Evolutionary conservation across 2,888 invertebrate genomes (phyloP).

Genomic region (Diarsia dahlii): DNA sequence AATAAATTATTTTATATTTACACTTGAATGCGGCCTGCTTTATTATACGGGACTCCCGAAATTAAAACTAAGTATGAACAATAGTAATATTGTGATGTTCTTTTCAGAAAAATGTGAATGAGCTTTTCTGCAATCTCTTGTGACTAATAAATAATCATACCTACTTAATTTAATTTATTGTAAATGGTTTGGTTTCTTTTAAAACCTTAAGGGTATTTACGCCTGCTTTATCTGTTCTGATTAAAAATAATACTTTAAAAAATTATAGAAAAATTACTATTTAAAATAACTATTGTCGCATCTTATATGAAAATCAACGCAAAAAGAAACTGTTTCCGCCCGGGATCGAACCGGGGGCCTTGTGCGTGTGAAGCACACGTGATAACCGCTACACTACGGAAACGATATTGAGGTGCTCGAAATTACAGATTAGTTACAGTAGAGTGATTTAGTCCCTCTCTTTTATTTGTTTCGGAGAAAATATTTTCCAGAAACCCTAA

Average conservation of each 20-base stretch:
- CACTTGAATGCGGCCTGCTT: too few species aligned
- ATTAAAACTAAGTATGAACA: neutral
- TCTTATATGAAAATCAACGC: neutral
- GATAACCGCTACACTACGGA: slow-evolving; percentile 95
- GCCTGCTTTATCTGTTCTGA: neutral
- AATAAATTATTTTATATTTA: too few species aligned
- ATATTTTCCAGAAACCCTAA: neutral
- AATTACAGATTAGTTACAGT: slow-evolving; percentile 20
- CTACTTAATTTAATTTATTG: neutral
- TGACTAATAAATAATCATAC: neutral
- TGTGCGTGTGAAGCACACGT: slow-evolving; percentile 95
- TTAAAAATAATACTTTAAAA: neutral
- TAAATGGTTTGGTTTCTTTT: neutral
- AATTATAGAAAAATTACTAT: neutral
- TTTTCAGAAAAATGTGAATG: neutral
- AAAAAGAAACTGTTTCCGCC: slow-evolving; percentile 90
- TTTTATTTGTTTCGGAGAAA: neutral
- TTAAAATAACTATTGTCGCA: neutral
- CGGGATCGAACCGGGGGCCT: slow-evolving; percentile 93
- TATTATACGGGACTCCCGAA: too few species aligned
- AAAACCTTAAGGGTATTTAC: neutral
- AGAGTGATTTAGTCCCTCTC: neutral
- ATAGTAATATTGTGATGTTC: neutral
- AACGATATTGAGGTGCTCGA: slow-evolving; percentile 70
- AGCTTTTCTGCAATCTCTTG: neutral